Evolutionary conservation across 2,888 invertebrate species (phyloP).

Genomic region (Pachydiplax longipennis): DNA sequence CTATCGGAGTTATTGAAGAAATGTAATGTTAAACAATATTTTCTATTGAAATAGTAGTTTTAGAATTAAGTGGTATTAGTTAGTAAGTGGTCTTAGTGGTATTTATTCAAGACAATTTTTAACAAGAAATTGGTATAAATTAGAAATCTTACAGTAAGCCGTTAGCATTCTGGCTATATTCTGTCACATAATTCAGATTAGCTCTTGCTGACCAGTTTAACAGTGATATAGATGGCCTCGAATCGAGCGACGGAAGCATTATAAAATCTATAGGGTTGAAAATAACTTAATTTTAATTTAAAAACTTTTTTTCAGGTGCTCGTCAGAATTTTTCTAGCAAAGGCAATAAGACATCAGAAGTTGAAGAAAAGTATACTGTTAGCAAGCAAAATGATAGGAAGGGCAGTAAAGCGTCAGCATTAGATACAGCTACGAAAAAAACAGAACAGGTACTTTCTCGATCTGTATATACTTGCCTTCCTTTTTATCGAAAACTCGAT

Average conservation of each 20-base stretch:
- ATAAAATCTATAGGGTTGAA: background rate
- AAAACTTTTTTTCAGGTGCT: background rate
- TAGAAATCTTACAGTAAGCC: no score
- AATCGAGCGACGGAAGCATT: background rate
- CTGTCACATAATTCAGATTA: no score
- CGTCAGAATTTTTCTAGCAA: slow-evolving; percentile 58
- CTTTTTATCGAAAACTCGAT: no score
- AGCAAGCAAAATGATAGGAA: slow-evolving; percentile 56
- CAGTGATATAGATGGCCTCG: background rate
- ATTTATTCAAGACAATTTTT: background rate
- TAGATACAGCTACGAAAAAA: background rate
- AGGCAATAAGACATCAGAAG: slow-evolving; percentile 54
- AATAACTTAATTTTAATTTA: background rate
- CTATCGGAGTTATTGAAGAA: slow-evolving; percentile 64
- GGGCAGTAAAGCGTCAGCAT: slow-evolving; percentile 47
- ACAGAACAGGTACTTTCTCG: background rate
- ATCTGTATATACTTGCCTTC: background rate
- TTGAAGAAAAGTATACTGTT: slow-evolving; percentile 51
- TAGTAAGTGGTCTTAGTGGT: no score
- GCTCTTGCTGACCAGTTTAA: no score
- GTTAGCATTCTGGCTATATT: no score
- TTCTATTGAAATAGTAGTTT: background rate
- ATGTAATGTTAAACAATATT: slow-evolving; percentile 23
- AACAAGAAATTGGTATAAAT: background rate
- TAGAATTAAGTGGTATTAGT: no score